Conservation (phyloP, 2,113 vertebrate species). For the Clarias macrocephalus region DNA sequence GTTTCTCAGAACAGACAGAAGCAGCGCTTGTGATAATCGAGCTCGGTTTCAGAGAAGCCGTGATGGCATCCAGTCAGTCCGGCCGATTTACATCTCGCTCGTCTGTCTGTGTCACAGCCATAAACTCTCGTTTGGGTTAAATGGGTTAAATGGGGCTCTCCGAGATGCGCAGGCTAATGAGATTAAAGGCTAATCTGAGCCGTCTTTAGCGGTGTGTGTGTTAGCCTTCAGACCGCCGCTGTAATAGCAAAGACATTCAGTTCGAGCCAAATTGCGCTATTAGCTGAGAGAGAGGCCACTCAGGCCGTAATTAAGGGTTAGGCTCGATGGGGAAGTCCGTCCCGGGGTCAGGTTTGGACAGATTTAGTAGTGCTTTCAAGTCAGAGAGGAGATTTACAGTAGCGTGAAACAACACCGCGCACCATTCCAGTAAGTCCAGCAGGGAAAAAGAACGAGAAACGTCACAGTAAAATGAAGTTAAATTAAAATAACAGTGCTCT, state of each 20-base stretch:
- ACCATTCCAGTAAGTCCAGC: neutral
- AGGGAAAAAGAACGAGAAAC: neutral
- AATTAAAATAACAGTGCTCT: neutral
- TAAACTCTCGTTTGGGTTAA: slow-evolving; percentile 76
- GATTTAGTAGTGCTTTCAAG: slow-evolving; percentile 31
- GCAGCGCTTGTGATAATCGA: neutral
- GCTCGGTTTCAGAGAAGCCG: slow-evolving; percentile 32
- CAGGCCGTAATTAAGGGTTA: slow-evolving; percentile 46
- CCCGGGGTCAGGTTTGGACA: slow-evolving; percentile 19
- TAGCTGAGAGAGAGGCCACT: slow-evolving; percentile 40
- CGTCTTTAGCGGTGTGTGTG: slow-evolving; percentile 12
- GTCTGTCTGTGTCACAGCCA: slow-evolving; percentile 68
- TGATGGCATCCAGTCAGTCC: slow-evolving; percentile 64
- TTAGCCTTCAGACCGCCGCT: neutral
- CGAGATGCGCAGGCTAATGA: slow-evolving; percentile 71
- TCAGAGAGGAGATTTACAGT: slow-evolving; percentile 38
- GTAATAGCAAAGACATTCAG: slow-evolving; percentile 16
- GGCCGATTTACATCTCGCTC: slow-evolving; percentile 67
- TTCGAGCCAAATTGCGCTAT: slow-evolving; percentile 39
- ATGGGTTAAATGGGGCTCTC: slow-evolving; percentile 69
- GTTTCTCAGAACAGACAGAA: neutral
- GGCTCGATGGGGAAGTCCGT: slow-evolving; percentile 35
- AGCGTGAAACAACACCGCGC: neutral
- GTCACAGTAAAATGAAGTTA: neutral
- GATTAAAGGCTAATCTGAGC: slow-evolving; percentile 62